These are phyloP conservation scores for Macropus fuliginosus DNA, from an alignment of 2,797 vertebrate genomes.

Conservation along the genomic window DNA sequence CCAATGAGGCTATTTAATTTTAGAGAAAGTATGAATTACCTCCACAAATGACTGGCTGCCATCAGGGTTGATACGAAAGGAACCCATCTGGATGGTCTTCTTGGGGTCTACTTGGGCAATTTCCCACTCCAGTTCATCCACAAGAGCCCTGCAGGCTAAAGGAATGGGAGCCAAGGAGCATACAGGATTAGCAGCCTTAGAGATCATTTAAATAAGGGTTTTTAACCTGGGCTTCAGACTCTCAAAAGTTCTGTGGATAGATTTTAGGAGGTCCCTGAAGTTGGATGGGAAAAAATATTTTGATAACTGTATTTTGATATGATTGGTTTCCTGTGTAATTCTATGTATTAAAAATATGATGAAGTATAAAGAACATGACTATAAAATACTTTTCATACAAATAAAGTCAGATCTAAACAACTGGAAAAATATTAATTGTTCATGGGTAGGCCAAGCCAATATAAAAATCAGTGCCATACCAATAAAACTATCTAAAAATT, in stretches of 20 bases:
- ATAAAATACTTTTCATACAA: neutral
- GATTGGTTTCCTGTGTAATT: neutral
- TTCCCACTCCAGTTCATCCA: slow-evolving; percentile 97
- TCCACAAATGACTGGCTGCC: slow-evolving; percentile 96
- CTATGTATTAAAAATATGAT: neutral
- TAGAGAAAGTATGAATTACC: slow-evolving; percentile 84
- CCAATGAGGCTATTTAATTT: slow-evolving; percentile 48
- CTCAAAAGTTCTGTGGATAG: neutral
- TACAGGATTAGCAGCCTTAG: neutral
- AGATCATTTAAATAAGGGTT: neutral
- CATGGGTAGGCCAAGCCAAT: neutral
- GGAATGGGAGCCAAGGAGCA: neutral
- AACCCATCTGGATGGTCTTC: slow-evolving; percentile 96
- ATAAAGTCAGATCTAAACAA: neutral
- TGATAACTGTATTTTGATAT: neutral
- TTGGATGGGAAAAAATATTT: neutral
- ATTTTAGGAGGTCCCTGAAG: neutral
- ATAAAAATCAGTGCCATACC: neutral
- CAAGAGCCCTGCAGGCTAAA: slow-evolving; percentile 94
- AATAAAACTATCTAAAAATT: neutral
- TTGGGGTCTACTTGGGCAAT: slow-evolving; percentile 94
- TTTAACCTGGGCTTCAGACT: neutral
- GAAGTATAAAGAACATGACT: neutral
- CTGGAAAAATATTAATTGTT: neutral
- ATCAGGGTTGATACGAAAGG: slow-evolving; percentile 97